Evolutionary conservation across 2,797 vertebrate genomes (phyloP).

Genomic region (Ammospiza maritima): DNA sequence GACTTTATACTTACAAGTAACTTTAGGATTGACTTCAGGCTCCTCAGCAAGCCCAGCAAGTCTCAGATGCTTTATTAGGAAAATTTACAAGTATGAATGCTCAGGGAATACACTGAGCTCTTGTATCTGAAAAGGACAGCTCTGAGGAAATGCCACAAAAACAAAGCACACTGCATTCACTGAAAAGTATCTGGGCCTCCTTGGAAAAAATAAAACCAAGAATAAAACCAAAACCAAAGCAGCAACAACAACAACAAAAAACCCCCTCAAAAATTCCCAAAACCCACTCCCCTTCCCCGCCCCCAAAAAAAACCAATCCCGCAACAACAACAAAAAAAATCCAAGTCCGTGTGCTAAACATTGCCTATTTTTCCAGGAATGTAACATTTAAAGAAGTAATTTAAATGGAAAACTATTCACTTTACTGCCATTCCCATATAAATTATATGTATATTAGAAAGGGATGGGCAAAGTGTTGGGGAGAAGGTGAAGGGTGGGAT

Average conservation of each 20-base stretch:
- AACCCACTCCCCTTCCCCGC: rapidly evolving
- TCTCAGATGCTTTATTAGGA: background rate
- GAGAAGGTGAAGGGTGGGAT: background rate
- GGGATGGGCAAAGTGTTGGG: background rate
- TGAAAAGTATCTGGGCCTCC: background rate
- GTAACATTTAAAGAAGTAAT: background rate
- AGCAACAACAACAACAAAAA: background rate
- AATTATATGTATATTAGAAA: background rate
- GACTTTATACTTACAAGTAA: background rate
- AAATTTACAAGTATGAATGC: background rate
- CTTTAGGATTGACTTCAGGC: background rate
- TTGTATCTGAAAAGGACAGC: background rate
- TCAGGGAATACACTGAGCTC: background rate
- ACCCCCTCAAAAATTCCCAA: rapidly evolving
- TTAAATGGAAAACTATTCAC: background rate
- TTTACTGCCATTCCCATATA: background rate
- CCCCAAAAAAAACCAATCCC: background rate
- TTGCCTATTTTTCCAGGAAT: background rate
- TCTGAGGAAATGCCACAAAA: background rate
- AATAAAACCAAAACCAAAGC: background rate
- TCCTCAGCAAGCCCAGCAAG: background rate
- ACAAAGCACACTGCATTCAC: background rate
- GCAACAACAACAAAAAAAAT: background rate
- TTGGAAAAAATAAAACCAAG: background rate
- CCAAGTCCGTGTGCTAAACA: background rate